phyloP scores from a whole-genome alignment of 2,797 vertebrate species.

The Myotis vivesi region DNA sequence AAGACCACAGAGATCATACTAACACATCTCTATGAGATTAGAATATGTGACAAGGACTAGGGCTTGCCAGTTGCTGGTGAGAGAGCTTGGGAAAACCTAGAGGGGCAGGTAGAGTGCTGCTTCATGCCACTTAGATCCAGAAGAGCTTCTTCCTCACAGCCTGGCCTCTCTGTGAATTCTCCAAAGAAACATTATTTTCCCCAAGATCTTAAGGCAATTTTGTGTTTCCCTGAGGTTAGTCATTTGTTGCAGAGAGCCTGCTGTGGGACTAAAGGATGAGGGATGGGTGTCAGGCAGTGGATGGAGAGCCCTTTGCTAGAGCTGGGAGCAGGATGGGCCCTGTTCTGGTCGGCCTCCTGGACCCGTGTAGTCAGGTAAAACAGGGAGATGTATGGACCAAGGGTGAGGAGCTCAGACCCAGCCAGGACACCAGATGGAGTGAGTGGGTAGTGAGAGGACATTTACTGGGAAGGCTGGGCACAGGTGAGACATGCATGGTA shows the following conservation, averaged over 20 bases:
- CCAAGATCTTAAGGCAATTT: not conserved
- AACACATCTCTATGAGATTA: not conserved
- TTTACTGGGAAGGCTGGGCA: not conserved
- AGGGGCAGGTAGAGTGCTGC: not conserved
- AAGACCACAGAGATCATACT: not conserved
- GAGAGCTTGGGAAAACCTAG: not conserved
- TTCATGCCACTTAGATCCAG: not conserved
- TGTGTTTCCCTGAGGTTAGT: not conserved
- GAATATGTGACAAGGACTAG: not conserved
- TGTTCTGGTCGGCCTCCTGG: not conserved
- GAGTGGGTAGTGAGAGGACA: not conserved
- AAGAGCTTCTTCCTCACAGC: not conserved
- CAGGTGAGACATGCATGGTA: fast-evolving
- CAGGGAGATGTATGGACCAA: not conserved
- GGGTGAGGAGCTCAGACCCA: not conserved
- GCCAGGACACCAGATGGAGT: not conserved
- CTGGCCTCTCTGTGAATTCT: not conserved
- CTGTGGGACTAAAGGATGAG: not conserved
- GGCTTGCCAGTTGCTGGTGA: not conserved
- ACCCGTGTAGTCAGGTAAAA: too few species aligned
- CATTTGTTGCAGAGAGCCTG: not conserved
- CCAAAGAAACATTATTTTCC: not conserved
- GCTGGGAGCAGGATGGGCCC: not conserved
- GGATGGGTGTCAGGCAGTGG: not conserved
- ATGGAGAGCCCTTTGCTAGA: not conserved